Conservation (phyloP, 1,140 invertebrate species). For the Andricus grossulariae region DNA sequence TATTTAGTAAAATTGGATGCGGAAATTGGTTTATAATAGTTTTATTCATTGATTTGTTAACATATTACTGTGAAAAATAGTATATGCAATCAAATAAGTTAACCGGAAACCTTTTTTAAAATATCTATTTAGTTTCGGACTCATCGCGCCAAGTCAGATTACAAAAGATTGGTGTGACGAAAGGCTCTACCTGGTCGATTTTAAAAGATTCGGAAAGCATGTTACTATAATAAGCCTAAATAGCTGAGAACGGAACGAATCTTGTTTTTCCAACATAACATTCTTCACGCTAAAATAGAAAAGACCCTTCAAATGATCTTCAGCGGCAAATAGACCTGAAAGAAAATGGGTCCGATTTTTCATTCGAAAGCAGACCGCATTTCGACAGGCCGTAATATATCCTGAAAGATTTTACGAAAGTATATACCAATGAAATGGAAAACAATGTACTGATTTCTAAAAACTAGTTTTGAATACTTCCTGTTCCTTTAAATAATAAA, state of each 20-base stretch:
- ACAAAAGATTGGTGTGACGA: slow-evolving; percentile 42
- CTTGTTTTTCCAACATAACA: slow-evolving; percentile 54
- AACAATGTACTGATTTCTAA: background rate
- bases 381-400: background rate
- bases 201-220: slow-evolving; percentile 46
- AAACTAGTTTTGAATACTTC: too few species aligned
- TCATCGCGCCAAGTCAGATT: background rate
- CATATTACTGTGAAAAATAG: too few species aligned
- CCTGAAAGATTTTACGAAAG: background rate
- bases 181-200: slow-evolving; percentile 53
- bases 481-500: too few species aligned
- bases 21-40: too few species aligned
- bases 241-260: slow-evolving; percentile 58
- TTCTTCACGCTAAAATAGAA: slow-evolving; percentile 41
- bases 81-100: too few species aligned
- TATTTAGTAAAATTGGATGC: too few species aligned
- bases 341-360: slow-evolving; percentile 15
- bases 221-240: slow-evolving; percentile 35
- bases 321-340: slow-evolving; percentile 16
- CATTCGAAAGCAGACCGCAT: background rate
- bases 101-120: background rate
- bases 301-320: slow-evolving; percentile 16
- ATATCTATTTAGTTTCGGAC: background rate
- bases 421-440: slow-evolving; percentile 32
- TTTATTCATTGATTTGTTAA: too few species aligned